Percentiles rank a stretch among this genome's conserved stretches.
Evolutionary conservation across 2,888 invertebrate genomes (phyloP).

Genomic region (Ariolimax columbianus): DNA sequence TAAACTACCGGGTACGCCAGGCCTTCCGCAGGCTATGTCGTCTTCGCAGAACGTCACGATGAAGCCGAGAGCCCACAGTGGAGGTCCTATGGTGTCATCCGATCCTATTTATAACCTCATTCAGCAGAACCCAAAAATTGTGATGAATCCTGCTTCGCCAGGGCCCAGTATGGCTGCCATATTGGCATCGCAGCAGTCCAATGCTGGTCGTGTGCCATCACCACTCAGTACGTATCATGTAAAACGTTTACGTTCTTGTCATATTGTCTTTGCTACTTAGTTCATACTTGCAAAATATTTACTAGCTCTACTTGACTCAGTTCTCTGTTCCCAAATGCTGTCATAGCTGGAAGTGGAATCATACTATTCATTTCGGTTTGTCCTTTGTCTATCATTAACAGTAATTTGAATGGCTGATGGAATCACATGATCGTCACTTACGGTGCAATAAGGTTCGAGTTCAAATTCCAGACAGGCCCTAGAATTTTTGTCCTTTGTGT

Average conservation of each 20-base stretch:
- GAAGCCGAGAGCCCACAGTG: constrained; percentile 31
- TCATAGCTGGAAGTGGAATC: no score
- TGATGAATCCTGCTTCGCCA: constrained; percentile 75
- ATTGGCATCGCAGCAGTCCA: constrained; percentile 62
- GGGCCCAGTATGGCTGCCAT: constrained; percentile 62
- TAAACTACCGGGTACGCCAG: constrained; percentile 24
- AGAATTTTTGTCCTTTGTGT: no score
- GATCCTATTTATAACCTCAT: constrained; percentile 73
- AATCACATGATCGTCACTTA: no score
- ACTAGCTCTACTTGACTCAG: no score
- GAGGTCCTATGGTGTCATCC: constrained; percentile 43
- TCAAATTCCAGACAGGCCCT: no score
- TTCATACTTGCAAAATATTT: no score
- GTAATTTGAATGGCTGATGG: no score
- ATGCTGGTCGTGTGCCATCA: constrained; percentile 71
- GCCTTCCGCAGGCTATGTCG: constrained; percentile 69
- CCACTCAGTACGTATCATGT: constrained; percentile 74
- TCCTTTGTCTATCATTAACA: no score
- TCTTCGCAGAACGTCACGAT: constrained; percentile 24
- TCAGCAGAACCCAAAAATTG: constrained; percentile 75
- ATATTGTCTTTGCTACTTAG: no score
- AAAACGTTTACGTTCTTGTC: background rate
- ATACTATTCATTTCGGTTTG: no score
- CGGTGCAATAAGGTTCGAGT: no score
- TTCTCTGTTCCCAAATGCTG: no score